Evolutionary conservation across 2,888 invertebrate species (phyloP), one percentile per base, ranked within the genome.

Genomic region (Temnothorax rugatulus): DNA sequence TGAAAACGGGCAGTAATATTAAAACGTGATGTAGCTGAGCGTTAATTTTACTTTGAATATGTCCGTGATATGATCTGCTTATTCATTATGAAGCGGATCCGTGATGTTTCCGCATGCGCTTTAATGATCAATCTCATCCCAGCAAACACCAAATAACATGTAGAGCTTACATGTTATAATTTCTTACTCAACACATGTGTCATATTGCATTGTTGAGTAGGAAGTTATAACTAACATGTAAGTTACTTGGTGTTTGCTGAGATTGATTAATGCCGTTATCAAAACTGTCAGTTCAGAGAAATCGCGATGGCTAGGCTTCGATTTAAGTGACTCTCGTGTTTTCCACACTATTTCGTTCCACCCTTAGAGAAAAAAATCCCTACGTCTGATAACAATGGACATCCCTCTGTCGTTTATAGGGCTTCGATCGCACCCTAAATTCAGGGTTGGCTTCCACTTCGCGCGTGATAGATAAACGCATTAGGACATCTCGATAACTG

Each of bases 271-370:
- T 38, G 76, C 79, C 84, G 86, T 87, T 86, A 83, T 66, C 64
- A 15, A 66, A 83, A 61, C 13, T 64, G 41, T 41, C 21, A 41
- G 44, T 71, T 59, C 38, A 18, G n/a, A 61, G 50, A 29, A 75
- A 83, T 86, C 79, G 89, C 79, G 89, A 86, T 84, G 18, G 38
- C n/a, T 83, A 84, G 82, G 83, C 85, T 61, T 52, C 44, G 76
- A 29, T 76, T 85, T 73, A 86, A 91, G 90, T 90, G 91, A 90
- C 89, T 90, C 85, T 88, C 66, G 86, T 87, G 86, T 87, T 89
- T 90, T 92, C 87, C 85, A 34, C 71, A 69, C 38, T 82, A 83
- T 85, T 86, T 87, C 66, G 54, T 85, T 68, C 77, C 8, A 59
- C 41, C 68, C 83, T 64, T 25, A 73, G 86, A 82, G 79, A 74